A percentile compares a stretch with the other conserved stretches of the same genome.
These are phyloP conservation scores for Whitmania pigra DNA, from an alignment of 1,140 invertebrate species.

Conservation along the genomic window DNA sequence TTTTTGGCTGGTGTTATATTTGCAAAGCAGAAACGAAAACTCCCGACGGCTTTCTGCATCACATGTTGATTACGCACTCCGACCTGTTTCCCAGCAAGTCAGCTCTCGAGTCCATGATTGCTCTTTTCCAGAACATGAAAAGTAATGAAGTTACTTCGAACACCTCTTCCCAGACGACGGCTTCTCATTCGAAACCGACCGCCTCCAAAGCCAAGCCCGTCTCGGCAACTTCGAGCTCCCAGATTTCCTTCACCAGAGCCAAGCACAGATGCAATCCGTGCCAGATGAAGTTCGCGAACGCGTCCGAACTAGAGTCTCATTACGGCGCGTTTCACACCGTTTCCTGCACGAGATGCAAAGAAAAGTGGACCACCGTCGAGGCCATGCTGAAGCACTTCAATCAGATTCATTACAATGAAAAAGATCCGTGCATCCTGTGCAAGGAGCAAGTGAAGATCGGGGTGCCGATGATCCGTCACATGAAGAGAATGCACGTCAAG, in stretches of 20 bases:
- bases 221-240: background rate
- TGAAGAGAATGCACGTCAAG: slow-evolving; percentile 19
- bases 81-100: slow-evolving; percentile 16
- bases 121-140: slow-evolving; percentile 1
- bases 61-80: slow-evolving; percentile 13
- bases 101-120: too few relatives aligned
- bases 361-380: slow-evolving; percentile 14
- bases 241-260: background rate
- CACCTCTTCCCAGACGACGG: background rate
- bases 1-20: slow-evolving; percentile 6
- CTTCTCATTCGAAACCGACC: background rate
- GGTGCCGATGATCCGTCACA: slow-evolving; percentile 19
- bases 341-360: slow-evolving; percentile 19
- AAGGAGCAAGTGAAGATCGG: slow-evolving; percentile 22
- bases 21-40: slow-evolving; percentile 9
- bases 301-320: slow-evolving; percentile 5
- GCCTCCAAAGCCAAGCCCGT: background rate
- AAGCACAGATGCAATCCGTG: slow-evolving; percentile 14
- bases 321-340: slow-evolving; percentile 5
- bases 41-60: slow-evolving; percentile 5
- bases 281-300: slow-evolving; percentile 1
- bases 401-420: slow-evolving; percentile 12
- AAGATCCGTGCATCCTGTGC: slow-evolving; percentile 21
- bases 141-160: background rate
- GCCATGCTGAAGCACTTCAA: slow-evolving; percentile 16